Evolutionary conservation across 2,888 invertebrate genomes (phyloP), one percentile per base, ranked within the genome.

Genomic region (Drosophila anomelani): DNA sequence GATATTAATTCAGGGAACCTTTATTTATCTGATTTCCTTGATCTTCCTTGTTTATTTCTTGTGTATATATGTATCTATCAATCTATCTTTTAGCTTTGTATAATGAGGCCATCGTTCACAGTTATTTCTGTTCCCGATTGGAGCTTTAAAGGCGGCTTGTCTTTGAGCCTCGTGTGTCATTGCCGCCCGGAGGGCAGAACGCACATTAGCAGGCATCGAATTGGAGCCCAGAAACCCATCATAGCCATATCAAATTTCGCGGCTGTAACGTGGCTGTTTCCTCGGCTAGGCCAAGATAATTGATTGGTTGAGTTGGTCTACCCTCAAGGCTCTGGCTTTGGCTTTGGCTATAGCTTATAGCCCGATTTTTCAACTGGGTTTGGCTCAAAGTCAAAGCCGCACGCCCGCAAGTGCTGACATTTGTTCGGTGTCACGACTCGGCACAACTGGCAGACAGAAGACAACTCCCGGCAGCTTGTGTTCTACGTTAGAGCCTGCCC

Each of bases 381-480:
- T 66, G 72, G 72, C 79, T 84, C 87, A 81, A 81, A 81, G 86
- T 76, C 81, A 82, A 82, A 87, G 82, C 80, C 82, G 84, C 83
- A 88, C 84, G 84, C 84, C 88, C 88, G 86, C 84, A 88, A 84
- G 86, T 84, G 84, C 84, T 84, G 84, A 84, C 88, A 84, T 84
- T 84, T 88, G 88, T 84, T 85, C 84, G 83, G 86, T 84, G 84
- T 88, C 84, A 84, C 88, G 88, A 86, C 88, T 83, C 75, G 32
- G 59, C 75, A 72, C 76, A 81, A 54, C 53, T 59, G 72, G 72
- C 75, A 73, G 82, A 79, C 77, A 70, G 71, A 63, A 70, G 72
- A 73, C 66, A 73, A 49, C 56, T 64, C 47, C 53, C 58, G 74
- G 47, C 66, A 34, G 70, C 69, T 68, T 60, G 55, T 61, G 74